These are phyloP conservation scores for rabbit (Oryctolagus cuniculus) DNA, from an alignment of 2,113 vertebrate species.

Conservation along the genomic window DNA sequence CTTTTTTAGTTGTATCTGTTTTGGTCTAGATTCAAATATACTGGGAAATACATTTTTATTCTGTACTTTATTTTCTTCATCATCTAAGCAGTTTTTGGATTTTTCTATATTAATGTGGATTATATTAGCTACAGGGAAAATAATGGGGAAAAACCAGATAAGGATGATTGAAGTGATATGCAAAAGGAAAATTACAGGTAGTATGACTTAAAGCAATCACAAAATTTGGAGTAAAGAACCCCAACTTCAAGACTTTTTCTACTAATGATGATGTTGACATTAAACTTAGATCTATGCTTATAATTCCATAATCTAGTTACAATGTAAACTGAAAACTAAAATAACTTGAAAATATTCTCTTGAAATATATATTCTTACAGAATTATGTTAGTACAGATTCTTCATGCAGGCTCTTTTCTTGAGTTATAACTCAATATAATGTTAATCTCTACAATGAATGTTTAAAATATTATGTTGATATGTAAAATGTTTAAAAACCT, in stretches of 20 bases:
- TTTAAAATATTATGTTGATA: conserved; percentile 17
- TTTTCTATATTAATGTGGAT: not conserved
- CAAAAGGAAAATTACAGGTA: conserved; percentile 14
- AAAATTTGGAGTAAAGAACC: not conserved
- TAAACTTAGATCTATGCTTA: not conserved
- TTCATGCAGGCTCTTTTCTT: conserved; percentile 26
- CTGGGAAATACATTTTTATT: not conserved
- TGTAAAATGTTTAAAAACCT: conserved; percentile 24
- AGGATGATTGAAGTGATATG: not conserved
- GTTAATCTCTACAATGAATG: conserved; percentile 48
- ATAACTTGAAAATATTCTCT: conserved; percentile 36
- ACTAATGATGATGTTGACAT: not conserved
- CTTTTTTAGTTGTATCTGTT: not conserved
- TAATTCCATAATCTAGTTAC: conserved; percentile 22
- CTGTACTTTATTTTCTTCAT: not conserved
- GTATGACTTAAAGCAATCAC: not conserved
- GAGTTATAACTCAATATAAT: conserved; percentile 23
- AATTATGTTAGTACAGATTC: conserved; percentile 45
- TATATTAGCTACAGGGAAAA: conserved; percentile 36
- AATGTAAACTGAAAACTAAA: conserved; percentile 38
- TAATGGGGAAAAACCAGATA: conserved; percentile 15
- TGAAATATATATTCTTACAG: not conserved
- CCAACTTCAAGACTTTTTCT: conserved; percentile 16
- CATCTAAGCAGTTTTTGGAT: not conserved
- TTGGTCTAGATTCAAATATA: not conserved